A percentile compares a stretch with the other conserved stretches of the same genome.
phyloP scores from a whole-genome alignment of 2,113 vertebrate genomes.

The Epinephelus fuscoguttatus region DNA sequence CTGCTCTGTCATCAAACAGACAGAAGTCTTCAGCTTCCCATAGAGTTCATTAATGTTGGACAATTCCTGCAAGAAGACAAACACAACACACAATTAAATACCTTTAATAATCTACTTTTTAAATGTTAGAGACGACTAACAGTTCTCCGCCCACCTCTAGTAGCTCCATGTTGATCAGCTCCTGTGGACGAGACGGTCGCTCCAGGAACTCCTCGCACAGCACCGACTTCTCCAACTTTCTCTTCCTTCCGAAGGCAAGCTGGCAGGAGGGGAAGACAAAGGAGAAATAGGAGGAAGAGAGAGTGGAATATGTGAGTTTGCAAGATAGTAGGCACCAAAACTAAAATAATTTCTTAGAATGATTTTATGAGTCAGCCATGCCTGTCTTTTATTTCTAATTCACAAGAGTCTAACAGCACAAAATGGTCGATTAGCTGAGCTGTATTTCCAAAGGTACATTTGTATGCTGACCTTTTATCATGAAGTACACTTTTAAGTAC shows the following conservation, averaged over 20 bases:
- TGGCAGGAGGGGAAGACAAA: constrained; percentile 24
- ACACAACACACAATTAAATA: neutral
- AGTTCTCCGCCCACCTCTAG: constrained; percentile 74
- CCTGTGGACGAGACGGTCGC: constrained; percentile 73
- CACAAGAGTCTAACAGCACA: too few species aligned
- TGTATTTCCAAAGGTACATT: too few species aligned
- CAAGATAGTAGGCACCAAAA: too few species aligned
- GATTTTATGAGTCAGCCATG: too few species aligned
- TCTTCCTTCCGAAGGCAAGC: constrained; percentile 72
- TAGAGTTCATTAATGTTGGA: constrained; percentile 92
- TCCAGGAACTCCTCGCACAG: constrained; percentile 73
- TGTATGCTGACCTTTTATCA: too few species aligned
- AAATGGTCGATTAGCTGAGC: too few species aligned
- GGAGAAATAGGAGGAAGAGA: neutral
- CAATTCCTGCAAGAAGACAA: constrained; percentile 86
- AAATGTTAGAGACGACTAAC: neutral
- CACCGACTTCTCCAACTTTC: neutral
- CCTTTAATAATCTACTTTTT: accelerated
- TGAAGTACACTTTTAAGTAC: too few species aligned
- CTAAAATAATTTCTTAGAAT: too few species aligned
- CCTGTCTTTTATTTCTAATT: too few species aligned
- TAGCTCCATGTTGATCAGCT: constrained; percentile 74
- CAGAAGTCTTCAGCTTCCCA: constrained; percentile 87
- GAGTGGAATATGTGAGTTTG: too few species aligned
- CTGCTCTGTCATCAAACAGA: constrained; percentile 75